Base-by-base conservation (phyloP, 2,797 vertebrate species). In the Echeneis naucrates region DNA sequence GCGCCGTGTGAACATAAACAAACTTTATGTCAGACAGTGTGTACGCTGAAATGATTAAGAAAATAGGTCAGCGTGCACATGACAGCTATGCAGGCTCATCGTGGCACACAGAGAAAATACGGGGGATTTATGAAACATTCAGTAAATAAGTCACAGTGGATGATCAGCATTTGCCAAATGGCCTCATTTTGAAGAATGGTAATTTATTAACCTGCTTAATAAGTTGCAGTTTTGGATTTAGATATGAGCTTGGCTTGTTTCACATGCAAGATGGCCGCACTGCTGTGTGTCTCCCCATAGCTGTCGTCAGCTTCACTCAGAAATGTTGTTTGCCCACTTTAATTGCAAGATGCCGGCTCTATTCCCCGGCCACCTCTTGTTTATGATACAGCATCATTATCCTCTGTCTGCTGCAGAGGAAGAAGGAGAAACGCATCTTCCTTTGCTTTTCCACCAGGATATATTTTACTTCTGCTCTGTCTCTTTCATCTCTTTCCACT, bases 321-420 rank as follows among this genome's bases (percentile, higher is more conserved):
- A 87, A 75, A 69, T 58, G 67, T 78, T 91, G 89, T 91, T 92
- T 91, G 84, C 80, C 76, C 53, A 54, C 85, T 89, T 89, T 89
- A 92, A 92, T 91, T 92, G 89, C 87, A 35, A 87, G 85, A 81
- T 30, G 85, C 67, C 87, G 8, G 68, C 85, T 81, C 75, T 82
- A 88, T 89, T 91, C 89, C 89, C 88, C 16, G 57, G 77, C 74
- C 79, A 51, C 79, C 80, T 78, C 75, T 83, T 81, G 83, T 91
- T 90, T 89, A 85, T 84, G 88, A 87, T 82, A 72, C 87, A 70
- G 81, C 87, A 89, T 90, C 90, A 90, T 92, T 89, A 92, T 87
- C 86, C 42, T 58, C 45, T 35, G 45, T 63, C 23, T 75, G 75
- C 14, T 68, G 69, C 61, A n/a, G 66, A 52, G 44, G 57, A 59